Percentiles rank a stretch among this genome's conserved stretches.
phyloP scores from a whole-genome alignment of 1,140 invertebrate species.

The Anagrus nilaparvatae region DNA sequence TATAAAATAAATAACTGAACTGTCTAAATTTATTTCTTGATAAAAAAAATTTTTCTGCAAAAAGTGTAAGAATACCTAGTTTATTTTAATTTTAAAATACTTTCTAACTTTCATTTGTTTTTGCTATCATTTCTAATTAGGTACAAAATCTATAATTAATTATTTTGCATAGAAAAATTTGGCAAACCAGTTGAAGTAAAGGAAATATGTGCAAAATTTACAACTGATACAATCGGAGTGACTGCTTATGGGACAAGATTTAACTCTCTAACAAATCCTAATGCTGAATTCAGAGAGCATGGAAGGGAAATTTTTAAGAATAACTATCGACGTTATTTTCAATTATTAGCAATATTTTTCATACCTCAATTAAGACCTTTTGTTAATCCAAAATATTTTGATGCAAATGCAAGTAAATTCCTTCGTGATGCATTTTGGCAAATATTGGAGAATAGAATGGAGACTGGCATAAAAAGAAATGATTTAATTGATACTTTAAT shows the following conservation, averaged over 20 bases:
- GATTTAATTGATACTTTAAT: conserved; percentile 41
- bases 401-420: conserved; percentile 21
- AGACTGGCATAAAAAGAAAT: conserved; percentile 25
- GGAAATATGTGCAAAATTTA: conserved; percentile 40
- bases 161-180: conserved; percentile 1
- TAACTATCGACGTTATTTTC: conserved; percentile 17
- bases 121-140: no score
- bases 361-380: conserved; percentile 21
- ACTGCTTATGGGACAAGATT: conserved; percentile 49
- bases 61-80: neutral
- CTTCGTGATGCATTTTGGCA: conserved; percentile 30
- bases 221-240: conserved; percentile 50
- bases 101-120: neutral
- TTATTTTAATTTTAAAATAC: neutral
- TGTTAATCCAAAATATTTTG: conserved; percentile 21
- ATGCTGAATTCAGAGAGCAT: conserved; percentile 25
- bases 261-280: conserved; percentile 43
- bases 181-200: conserved; percentile 29
- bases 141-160: neutral
- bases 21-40: conserved; percentile 1
- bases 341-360: conserved; percentile 33
- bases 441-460: conserved; percentile 26
- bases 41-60: neutral
- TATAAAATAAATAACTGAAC: no score
- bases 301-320: conserved; percentile 27